These are phyloP conservation scores for Hydropotes inermis DNA, from an alignment of 2,113 vertebrate species.

Conservation along the genomic window DNA sequence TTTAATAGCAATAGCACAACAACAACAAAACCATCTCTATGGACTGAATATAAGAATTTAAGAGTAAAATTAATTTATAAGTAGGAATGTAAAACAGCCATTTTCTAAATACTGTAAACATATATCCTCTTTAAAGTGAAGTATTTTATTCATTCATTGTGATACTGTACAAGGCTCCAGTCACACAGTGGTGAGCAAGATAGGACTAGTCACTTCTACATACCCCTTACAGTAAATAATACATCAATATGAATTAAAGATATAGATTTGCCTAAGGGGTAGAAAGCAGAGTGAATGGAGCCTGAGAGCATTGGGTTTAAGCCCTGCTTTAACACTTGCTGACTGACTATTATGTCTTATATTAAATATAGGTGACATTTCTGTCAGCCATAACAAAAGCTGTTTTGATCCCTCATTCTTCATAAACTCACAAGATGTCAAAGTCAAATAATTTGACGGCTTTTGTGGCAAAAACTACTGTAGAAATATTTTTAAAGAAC, in stretches of 20 bases:
- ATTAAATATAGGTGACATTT: slow-evolving; percentile 42
- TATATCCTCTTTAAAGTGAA: background rate
- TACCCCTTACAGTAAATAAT: background rate
- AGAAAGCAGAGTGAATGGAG: background rate
- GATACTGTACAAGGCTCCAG: background rate
- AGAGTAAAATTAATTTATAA: background rate
- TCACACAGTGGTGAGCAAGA: background rate
- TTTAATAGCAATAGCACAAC: background rate
- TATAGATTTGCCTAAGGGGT: background rate
- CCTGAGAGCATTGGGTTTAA: background rate
- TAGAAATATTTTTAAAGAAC: background rate
- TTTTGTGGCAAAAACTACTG: slow-evolving; percentile 68
- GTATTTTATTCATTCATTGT: background rate
- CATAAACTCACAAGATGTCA: background rate
- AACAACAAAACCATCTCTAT: background rate
- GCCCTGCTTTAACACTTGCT: slow-evolving; percentile 1
- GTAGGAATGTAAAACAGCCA: background rate
- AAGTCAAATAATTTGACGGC: slow-evolving; percentile 70
- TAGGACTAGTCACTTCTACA: background rate
- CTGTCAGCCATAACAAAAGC: slow-evolving; percentile 42
- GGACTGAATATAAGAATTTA: background rate
- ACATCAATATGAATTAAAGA: background rate
- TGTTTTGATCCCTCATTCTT: background rate
- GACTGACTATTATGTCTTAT: background rate
- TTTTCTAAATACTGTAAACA: background rate